Percentiles rank a stretch among this genome's conserved stretches.
These are phyloP conservation scores for Elgaria multicarinata DNA, from an alignment of 2,113 vertebrate species.

Conservation along the genomic window DNA sequence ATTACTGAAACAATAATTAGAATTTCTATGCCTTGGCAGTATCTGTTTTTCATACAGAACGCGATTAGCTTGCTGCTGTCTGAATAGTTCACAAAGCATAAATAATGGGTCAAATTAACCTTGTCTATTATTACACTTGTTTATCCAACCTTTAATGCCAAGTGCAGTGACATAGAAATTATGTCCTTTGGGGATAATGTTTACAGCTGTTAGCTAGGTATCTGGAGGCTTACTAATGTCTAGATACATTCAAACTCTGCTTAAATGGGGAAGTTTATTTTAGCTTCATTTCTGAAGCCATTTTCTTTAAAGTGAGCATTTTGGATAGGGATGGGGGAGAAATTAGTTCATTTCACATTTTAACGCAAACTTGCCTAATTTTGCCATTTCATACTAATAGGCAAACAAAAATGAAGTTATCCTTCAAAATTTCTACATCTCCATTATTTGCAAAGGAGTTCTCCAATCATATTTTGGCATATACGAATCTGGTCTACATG, in stretches of 20 bases:
- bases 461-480: neutral
- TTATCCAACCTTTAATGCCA: slow-evolving; percentile 35
- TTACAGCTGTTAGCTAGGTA: slow-evolving; percentile 39
- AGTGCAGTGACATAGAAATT: slow-evolving; percentile 20
- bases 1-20: slow-evolving; percentile 35
- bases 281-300: neutral
- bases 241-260: neutral
- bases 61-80: slow-evolving; percentile 12
- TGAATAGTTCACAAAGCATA: slow-evolving; percentile 26
- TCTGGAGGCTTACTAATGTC: neutral
- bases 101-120: slow-evolving; percentile 45
- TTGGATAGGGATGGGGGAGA: too few relatives aligned
- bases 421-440: too few relatives aligned
- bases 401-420: too few relatives aligned
- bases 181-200: slow-evolving; percentile 30
- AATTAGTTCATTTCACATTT: too few relatives aligned
- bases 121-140: slow-evolving; percentile 44
- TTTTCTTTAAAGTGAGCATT: neutral
- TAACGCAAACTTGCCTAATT: too few relatives aligned
- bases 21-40: neutral
- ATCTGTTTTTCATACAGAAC: slow-evolving; percentile 19
- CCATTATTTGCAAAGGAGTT: too few relatives aligned
- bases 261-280: neutral
- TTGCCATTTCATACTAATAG: too few relatives aligned
- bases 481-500: neutral